phyloP scores from a whole-genome alignment of 2,113 vertebrate genomes.

The Garra rufa region DNA sequence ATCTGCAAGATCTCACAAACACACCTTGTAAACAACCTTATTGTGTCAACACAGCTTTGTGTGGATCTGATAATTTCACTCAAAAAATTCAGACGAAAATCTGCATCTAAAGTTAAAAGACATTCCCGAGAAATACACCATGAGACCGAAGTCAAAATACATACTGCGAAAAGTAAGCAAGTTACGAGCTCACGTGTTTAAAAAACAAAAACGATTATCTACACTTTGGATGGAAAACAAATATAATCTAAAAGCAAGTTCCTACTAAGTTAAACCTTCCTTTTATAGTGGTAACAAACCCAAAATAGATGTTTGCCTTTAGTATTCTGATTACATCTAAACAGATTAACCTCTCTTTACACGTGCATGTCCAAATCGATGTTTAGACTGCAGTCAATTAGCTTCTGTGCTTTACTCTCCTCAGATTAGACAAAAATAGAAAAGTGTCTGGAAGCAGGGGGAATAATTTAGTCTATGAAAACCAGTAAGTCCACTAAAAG shows the following conservation, averaged over 20 bases:
- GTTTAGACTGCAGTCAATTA: background rate
- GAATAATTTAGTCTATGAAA: background rate
- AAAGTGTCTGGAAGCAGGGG: background rate
- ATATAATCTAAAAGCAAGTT: background rate
- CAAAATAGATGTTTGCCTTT: conserved; percentile 14
- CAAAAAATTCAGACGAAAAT: background rate
- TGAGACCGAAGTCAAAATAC: background rate
- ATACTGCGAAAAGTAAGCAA: background rate
- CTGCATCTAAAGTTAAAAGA: background rate
- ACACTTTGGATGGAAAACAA: background rate
- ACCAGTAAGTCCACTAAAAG: background rate
- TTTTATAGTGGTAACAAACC: background rate
- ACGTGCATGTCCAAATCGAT: background rate
- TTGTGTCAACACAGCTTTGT: background rate
- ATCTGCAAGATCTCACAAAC: conserved; percentile 18
- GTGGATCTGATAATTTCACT: background rate
- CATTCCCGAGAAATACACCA: background rate
- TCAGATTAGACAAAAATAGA: background rate
- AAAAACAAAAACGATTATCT: conserved; percentile 12
- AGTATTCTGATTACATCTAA: background rate
- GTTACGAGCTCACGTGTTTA: background rate
- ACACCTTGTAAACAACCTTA: background rate
- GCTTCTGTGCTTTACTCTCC: background rate
- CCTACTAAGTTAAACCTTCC: background rate
- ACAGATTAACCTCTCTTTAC: background rate